These are phyloP conservation scores for Drosophila recens DNA, from an alignment of 2,888 invertebrate species.

Conservation along the genomic window DNA sequence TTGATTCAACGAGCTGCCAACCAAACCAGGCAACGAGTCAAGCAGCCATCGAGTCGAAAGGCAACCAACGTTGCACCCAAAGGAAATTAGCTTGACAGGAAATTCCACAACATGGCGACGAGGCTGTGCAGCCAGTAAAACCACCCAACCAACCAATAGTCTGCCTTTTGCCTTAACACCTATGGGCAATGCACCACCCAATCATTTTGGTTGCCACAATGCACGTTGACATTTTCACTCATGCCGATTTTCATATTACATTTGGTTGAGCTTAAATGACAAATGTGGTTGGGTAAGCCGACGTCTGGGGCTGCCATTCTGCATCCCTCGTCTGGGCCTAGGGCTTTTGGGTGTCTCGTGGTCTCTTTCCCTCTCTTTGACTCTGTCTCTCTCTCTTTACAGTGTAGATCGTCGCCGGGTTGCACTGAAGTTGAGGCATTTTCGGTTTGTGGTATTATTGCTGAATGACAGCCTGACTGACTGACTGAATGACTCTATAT, in stretches of 20 bases:
- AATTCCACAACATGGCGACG: conserved; percentile 75
- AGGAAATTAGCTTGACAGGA: conserved; percentile 83
- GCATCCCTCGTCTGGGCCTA: conserved; percentile 16
- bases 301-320: conserved; percentile 63
- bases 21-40: conserved; percentile 41
- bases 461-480: conserved; percentile 59
- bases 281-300: conserved; percentile 77
- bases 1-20: conserved; percentile 75
- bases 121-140: conserved; percentile 49
- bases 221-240: conserved; percentile 75
- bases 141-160: conserved; percentile 15
- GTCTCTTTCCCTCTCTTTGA: background rate
- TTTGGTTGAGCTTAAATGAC: conserved; percentile 79
- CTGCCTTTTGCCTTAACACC: conserved; percentile 21
- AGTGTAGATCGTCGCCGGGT: conserved; percentile 46
- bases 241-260: conserved; percentile 78
- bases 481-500: conserved; percentile 46
- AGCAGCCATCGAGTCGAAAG: conserved; percentile 36
- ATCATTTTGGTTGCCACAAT: conserved; percentile 47
- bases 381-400: conserved; percentile 1
- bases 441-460: conserved; percentile 72
- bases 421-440: conserved; percentile 68
- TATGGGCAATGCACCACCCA: conserved; percentile 26
- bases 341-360: background rate
- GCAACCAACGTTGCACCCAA: conserved; percentile 69